A percentile compares a stretch with the other conserved stretches of the same genome.
Evolutionary conservation across 1,140 invertebrate genomes (phyloP).

Genomic region (Drosophila lacteicornis): DNA sequence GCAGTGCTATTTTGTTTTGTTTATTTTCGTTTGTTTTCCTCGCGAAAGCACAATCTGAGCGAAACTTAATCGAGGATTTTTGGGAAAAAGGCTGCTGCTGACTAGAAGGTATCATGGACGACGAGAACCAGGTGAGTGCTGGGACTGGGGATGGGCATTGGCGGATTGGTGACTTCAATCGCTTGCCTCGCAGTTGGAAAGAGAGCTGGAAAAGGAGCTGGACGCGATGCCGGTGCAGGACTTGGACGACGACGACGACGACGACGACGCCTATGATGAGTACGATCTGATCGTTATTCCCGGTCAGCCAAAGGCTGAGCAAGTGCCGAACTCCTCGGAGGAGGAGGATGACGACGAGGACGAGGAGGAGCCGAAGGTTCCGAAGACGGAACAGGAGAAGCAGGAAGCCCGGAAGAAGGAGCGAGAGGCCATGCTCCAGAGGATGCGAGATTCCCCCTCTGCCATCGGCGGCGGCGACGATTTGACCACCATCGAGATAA

Average conservation of each 20-base stretch:
- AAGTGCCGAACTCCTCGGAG: not conserved
- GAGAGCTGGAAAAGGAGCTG: constrained; percentile 8
- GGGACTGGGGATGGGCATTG: not conserved
- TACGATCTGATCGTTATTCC: constrained; percentile 11
- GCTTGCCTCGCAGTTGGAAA: constrained; percentile 3
- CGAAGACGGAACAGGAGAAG: not conserved
- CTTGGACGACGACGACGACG: not conserved
- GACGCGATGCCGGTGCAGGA: constrained; percentile 9
- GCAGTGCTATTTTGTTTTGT: not conserved
- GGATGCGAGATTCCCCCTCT: not conserved
- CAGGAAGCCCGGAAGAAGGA: not conserved
- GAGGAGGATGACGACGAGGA: not conserved
- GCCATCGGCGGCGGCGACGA: not conserved
- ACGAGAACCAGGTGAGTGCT: not conserved
- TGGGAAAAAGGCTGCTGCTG: not conserved
- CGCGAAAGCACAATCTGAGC: not conserved
- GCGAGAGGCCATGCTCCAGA: too few relatives aligned
- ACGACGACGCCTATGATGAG: not conserved
- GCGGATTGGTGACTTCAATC: not conserved
- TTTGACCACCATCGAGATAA: constrained; percentile 13
- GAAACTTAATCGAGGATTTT: not conserved
- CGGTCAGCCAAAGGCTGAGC: not conserved
- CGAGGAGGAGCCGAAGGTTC: not conserved
- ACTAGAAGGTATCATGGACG: not conserved
- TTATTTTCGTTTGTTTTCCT: not conserved